Conservation (phyloP, 2,113 vertebrate genomes). For the Phaethornis superciliosus region DNA sequence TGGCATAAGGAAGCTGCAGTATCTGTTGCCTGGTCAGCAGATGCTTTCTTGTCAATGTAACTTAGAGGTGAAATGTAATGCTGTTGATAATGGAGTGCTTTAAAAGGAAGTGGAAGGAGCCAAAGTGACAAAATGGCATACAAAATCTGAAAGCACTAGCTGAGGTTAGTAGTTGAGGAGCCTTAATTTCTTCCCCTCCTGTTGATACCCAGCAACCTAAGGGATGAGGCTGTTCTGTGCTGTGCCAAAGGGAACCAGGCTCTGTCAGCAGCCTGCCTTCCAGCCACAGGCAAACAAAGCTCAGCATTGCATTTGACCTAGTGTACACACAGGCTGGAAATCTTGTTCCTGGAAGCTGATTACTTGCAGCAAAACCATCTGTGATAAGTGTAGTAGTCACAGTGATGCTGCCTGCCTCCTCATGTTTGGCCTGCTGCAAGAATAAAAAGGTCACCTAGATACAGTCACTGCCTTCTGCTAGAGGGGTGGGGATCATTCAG, state of each 20-base stretch:
- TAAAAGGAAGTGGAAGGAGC: background rate
- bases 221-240: background rate
- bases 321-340: background rate
- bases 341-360: background rate
- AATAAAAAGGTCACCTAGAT: constrained; percentile 18
- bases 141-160: background rate
- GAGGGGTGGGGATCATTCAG: background rate
- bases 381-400: background rate
- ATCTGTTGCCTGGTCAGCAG: constrained; percentile 2
- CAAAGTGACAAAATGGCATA: background rate
- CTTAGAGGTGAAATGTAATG: background rate
- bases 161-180: background rate
- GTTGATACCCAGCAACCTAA: fast-evolving
- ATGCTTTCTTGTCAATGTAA: background rate
- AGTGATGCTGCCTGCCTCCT: constrained; percentile 16
- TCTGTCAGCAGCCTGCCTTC: background rate
- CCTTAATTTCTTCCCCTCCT: background rate
- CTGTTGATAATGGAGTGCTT: background rate
- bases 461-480: background rate
- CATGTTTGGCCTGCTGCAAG: constrained; percentile 36
- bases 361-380: background rate
- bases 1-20: background rate
- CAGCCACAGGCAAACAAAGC: background rate
- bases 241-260: background rate
- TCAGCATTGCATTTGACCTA: background rate